Evolutionary conservation across 2,797 vertebrate species (phyloP), one percentile per base, ranked within the genome.

Genomic region (Australoheros facetus): DNA sequence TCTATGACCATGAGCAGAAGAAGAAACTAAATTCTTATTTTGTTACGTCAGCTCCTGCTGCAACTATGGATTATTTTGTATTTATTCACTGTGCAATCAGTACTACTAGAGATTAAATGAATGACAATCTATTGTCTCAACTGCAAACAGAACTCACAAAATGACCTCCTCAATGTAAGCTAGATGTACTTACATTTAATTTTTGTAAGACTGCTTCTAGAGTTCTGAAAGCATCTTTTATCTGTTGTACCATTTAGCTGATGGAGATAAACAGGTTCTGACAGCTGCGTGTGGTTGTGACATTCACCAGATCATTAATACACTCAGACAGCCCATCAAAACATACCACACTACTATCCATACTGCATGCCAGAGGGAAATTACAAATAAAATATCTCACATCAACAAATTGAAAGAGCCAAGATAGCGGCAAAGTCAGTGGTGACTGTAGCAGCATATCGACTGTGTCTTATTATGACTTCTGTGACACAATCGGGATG

Each of bases 321-420:
- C 42, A 83, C 57, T 78, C 75, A 81, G 78, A 80, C 74, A 77
- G 74, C 66, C 60, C 71, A 89, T 90, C 87, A 87, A 84, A 83
- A 82, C 58, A 81, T 53, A 83, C 78, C 17, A 19, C 77, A 81
- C 70, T 60, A 60, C 39, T 58, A 56, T 75, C 14, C 30, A 64
- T 74, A 75, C 57, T 75, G 19, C 62, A 60, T 9, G 71, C 70
- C 81, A 78, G 51, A 79, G 58, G 77, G 55, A 81, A 75, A 85
- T 82, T 82, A 83, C 78, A 90, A 91, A 92, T 84, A 87, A 88
- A 93, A 86, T 76, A 72, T 82, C 89, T 93, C 75, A 78, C 48
- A 85, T 72, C 82, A 73, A 77, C 82, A 88, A 89, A 89, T 85
- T 71, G 81, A 89, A 82, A 80, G 82, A 83, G 85, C 77, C 78